Evolutionary conservation across 1,140 invertebrate species (phyloP), one percentile per base, ranked within the genome.

Genomic region (Trachymyrmex septentrionalis): DNA sequence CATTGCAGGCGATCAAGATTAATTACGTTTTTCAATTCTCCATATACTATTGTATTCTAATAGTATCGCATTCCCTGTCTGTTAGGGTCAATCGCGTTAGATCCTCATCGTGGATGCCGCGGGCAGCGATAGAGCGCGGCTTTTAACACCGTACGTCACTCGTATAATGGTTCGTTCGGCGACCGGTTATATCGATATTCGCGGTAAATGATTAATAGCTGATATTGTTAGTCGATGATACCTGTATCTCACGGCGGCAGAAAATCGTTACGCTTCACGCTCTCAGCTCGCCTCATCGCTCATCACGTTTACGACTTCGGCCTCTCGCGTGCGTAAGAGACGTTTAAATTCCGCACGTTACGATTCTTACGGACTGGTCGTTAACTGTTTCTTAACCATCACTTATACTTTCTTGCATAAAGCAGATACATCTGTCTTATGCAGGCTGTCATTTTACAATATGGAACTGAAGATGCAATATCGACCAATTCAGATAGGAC

Each of bases 31-130:
- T 48, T 61, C 24, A 84, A 73, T 75, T 61, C 30, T 14, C 6
- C 14, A 38, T 57, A n/a, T 57, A 50, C 69, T 16, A 84, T 84
- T 84, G 69, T 84, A 84, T 73, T 84, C 38, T 21, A 73, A 73
- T 50, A 61, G 19, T 21, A 48, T 81, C 10, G 30, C 30, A 57
- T 69, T 81, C 27, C 48, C 69, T 30, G 24, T 69, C 24, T 30
- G 30, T 24, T 81, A 50, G 34, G 50, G 30, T 69, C 55, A 59
- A 75, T 63, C 53, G 16, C 38, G 67, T 59, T 14, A 21, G 24
- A 61, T 84, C 24, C 24, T 63, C 38, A 55, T 63, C 53, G 57
- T 21, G 38, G 19, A 73, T 73, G 80, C 55, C 69, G 55, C 80
- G 55, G 55, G 78, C 76, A 7, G 10, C n/a, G 27, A n/a, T 21